Conservation (phyloP, 2,888 invertebrate genomes). For the Protophormia terraenovae region DNA sequence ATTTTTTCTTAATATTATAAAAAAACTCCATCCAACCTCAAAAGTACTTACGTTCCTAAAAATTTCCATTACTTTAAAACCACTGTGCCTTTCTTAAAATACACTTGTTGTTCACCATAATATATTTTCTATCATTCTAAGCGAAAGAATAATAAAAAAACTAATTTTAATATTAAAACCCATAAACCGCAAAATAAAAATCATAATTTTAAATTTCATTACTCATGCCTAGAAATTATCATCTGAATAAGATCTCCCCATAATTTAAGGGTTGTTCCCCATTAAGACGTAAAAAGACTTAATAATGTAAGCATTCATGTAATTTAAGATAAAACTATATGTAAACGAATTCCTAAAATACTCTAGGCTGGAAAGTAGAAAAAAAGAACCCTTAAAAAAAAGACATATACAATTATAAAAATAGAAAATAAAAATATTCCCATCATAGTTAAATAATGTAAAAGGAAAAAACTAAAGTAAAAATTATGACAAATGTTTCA, state of each 20-base stretch:
- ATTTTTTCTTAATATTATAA: too few species aligned
- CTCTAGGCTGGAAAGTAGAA: too few species aligned
- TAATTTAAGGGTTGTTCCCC: constrained; percentile 42
- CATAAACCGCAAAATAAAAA: constrained; percentile 49
- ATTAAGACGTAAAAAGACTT: not conserved
- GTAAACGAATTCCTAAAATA: constrained; percentile 18
- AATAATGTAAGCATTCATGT: constrained; percentile 45
- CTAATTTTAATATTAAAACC: not conserved
- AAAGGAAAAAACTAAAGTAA: constrained; percentile 59
- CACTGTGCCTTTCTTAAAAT: not conserved
- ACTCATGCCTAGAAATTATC: constrained; percentile 27
- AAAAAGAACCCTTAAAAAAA: constrained; percentile 37
- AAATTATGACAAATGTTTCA: constrained; percentile 78
- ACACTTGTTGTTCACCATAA: constrained; percentile 21
- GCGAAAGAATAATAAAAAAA: not conserved
- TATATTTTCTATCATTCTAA: not conserved
- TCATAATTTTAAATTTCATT: constrained; percentile 50
- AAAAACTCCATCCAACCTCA: too few species aligned
- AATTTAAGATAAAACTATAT: constrained; percentile 14
- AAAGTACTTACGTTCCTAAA: not conserved
- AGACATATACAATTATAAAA: constrained; percentile 35
- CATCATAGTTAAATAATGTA: not conserved
- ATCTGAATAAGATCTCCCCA: constrained; percentile 2
- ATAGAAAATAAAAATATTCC: constrained; percentile 45
- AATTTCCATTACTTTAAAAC: not conserved